Evolutionary conservation across 2,113 vertebrate genomes (phyloP), one percentile per base, ranked within the genome.

Genomic region (Anhinga rufa): DNA sequence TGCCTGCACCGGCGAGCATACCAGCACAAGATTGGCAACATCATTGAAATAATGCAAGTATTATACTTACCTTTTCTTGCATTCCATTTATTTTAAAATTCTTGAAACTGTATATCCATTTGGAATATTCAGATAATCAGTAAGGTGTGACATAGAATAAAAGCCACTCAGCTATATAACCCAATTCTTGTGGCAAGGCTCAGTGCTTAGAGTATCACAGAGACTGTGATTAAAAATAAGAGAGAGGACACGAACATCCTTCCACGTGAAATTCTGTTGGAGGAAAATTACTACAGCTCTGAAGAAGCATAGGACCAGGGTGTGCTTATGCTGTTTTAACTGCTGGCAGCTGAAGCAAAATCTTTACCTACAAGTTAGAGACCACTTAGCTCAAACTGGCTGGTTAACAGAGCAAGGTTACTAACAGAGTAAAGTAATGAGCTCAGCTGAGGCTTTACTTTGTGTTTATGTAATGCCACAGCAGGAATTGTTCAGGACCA

Each of bases 11-110:
- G 99, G 26, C 98, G 98, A 97, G 99, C 99, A 7, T 99, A 99
- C 94, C 99, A 99, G 90, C 99, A 99, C 96, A 99, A 98, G 98
- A 98, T 99, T 83, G 97, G 98, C 82, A 99, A 98, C 97, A 98
- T 99, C 97, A 99, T 99, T 87, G 99, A 99, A 92, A 98, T 93
- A 40, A 99, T 99, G 99, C 99, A 97, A 99, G 99, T 97, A 75
- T 83, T 77, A 8, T 36, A 17, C 28, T 82, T 79, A 21, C 34
- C 52, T 95, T 72, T 82, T 51, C 70, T 72, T 91, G 15, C 66
- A 36, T 82, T 48, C 36, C 8, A 2, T 78, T 91, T 60, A 13
- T n/a, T 78, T 91, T 85, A 40, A 29, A 65, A 38, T 60, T 70
- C 18, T 49, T 77, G 42, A 58, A 91, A 38, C 62, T 40, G 34